phyloP scores from a whole-genome alignment of 2,797 vertebrate genomes.

The Trichosurus vulpecula region DNA sequence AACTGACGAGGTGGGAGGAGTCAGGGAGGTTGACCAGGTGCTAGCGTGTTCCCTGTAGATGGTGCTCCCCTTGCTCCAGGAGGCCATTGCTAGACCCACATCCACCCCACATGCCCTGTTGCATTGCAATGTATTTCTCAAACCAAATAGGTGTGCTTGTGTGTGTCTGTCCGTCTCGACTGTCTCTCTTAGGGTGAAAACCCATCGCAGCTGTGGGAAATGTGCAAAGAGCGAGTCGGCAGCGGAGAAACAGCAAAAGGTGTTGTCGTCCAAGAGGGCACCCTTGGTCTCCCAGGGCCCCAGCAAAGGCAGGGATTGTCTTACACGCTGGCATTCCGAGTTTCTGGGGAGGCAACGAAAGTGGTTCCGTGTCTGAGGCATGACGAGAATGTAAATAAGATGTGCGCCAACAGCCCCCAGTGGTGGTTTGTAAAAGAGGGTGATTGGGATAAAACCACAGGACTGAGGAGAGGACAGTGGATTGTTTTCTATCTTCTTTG shows the following conservation, averaged over 20 bases:
- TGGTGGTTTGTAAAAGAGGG: constrained; percentile 54
- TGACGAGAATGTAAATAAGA: constrained; percentile 78
- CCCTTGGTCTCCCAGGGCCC: constrained; percentile 4
- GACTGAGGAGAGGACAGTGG: constrained; percentile 57
- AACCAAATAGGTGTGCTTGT: constrained; percentile 73
- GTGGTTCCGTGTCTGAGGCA: constrained; percentile 40
- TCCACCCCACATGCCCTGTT: constrained; percentile 30
- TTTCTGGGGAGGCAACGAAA: constrained; percentile 55
- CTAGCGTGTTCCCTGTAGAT: background rate
- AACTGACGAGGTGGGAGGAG: constrained; percentile 40
- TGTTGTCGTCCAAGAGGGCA: constrained; percentile 18
- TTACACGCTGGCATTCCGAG: constrained; percentile 40
- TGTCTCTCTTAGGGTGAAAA: constrained; percentile 26
- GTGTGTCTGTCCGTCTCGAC: constrained; percentile 33
- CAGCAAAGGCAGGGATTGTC: background rate
- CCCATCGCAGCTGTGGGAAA: background rate
- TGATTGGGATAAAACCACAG: constrained; percentile 79
- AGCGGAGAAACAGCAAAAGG: constrained; percentile 16
- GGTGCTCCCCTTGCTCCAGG: constrained; percentile 8
- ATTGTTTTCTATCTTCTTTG: constrained; percentile 79
- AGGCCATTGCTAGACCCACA: constrained; percentile 27
- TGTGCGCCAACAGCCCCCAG: constrained; percentile 73
- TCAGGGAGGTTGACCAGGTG: constrained; percentile 14
- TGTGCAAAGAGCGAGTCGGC: constrained; percentile 38
- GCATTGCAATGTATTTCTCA: constrained; percentile 51